Evolutionary conservation across 2,113 vertebrate genomes (phyloP).

Genomic region (Eulemur macaco): DNA sequence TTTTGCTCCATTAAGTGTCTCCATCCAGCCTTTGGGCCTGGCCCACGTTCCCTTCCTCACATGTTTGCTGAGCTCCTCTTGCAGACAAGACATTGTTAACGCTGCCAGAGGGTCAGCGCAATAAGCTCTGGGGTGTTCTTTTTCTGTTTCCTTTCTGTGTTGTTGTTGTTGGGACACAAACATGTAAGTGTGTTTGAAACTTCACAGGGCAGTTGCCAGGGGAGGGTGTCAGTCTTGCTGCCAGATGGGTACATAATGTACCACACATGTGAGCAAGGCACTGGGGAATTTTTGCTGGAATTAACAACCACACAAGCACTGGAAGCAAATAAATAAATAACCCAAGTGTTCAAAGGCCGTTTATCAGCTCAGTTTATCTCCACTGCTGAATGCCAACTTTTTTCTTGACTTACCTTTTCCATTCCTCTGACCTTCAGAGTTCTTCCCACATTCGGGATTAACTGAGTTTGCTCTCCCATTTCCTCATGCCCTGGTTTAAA

Average conservation of each 20-base stretch:
- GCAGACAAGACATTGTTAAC: neutral
- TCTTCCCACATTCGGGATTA: constrained; percentile 20
- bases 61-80: neutral
- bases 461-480: neutral
- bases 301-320: constrained; percentile 70
- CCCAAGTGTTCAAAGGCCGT: constrained; percentile 66
- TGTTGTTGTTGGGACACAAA: constrained; percentile 74
- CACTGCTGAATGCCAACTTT: constrained; percentile 42
- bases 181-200: constrained; percentile 76
- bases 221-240: constrained; percentile 79
- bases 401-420: constrained; percentile 65
- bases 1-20: neutral
- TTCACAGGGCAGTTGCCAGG: constrained; percentile 60
- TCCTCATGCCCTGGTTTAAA: neutral
- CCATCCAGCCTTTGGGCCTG: neutral
- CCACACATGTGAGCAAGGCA: constrained; percentile 78
- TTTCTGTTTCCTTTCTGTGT: neutral
- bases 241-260: constrained; percentile 81
- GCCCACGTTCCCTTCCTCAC: neutral
- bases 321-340: constrained; percentile 75
- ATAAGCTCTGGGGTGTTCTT: neutral
- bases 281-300: constrained; percentile 72
- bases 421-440: constrained; percentile 62
- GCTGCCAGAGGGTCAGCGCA: neutral
- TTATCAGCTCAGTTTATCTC: constrained; percentile 77